Conservation (phyloP, 2,797 vertebrate species). For the Ptychadena robeensis region DNA sequence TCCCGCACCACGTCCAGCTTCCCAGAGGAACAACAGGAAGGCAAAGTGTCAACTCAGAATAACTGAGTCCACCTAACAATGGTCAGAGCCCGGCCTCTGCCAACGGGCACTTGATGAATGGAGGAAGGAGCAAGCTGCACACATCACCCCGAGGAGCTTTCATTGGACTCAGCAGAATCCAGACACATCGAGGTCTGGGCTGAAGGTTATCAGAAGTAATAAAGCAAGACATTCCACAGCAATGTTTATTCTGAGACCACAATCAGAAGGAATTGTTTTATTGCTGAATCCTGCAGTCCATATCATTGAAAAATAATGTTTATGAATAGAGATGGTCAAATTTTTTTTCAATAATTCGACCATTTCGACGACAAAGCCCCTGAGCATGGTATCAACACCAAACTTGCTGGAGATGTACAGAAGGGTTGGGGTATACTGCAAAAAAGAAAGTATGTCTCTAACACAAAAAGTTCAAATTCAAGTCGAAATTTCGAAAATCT, state of each 20-base stretch:
- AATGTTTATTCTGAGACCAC: neutral
- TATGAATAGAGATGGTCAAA: too few relatives aligned
- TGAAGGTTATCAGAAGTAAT: conserved; percentile 23
- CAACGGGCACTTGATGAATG: conserved; percentile 61
- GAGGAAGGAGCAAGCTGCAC: conserved; percentile 65
- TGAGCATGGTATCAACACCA: too few relatives aligned
- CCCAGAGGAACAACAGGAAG: conserved; percentile 70
- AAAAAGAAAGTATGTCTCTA: too few relatives aligned
- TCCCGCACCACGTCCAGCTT: conserved; percentile 64
- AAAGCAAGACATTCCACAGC: neutral
- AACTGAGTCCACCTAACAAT: conserved; percentile 69
- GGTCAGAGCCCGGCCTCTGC: conserved; percentile 46
- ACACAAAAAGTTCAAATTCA: too few relatives aligned
- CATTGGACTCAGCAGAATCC: conserved; percentile 56
- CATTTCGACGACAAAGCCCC: too few relatives aligned
- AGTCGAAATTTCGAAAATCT: too few relatives aligned
- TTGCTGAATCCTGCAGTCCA: neutral
- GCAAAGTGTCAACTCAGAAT: conserved; percentile 72
- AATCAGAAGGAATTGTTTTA: neutral
- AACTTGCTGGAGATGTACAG: too few relatives aligned
- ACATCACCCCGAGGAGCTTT: conserved; percentile 66
- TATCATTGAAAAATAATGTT: neutral
- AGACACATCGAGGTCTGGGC: conserved; percentile 25
- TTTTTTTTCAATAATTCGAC: too few relatives aligned
- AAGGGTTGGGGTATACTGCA: too few relatives aligned